phyloP scores from a whole-genome alignment of 2,797 vertebrate genomes.

The Tenualosa thibaudeaui region DNA sequence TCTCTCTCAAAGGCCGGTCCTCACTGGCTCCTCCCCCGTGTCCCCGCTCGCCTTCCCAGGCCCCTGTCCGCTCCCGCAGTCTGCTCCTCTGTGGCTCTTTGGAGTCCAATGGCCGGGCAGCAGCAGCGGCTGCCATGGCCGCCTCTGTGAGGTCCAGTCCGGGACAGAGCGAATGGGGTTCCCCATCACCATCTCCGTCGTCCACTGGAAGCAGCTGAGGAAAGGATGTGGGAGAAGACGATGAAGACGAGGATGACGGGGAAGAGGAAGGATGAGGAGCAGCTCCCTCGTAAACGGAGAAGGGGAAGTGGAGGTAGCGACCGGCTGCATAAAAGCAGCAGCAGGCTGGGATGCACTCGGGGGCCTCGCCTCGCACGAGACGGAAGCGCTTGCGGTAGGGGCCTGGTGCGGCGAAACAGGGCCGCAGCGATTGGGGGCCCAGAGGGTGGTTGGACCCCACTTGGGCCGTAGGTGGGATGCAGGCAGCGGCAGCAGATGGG shows the following conservation, averaged over 20 bases:
- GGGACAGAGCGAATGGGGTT: slow-evolving; percentile 54
- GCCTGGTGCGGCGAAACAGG: slow-evolving; percentile 67
- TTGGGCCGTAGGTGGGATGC: slow-evolving; percentile 43
- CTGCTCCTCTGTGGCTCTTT: slow-evolving; percentile 21
- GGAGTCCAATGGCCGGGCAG: slow-evolving; percentile 17
- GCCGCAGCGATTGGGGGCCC: slow-evolving; percentile 48
- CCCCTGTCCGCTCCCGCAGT: slow-evolving; percentile 25
- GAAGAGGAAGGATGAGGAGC: slow-evolving; percentile 58
- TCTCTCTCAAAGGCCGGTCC: slow-evolving; percentile 48
- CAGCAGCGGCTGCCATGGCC: not conserved
- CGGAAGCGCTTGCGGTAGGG: slow-evolving; percentile 88
- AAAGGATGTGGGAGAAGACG: slow-evolving; percentile 70
- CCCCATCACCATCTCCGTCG: slow-evolving; percentile 57
- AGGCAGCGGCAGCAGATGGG: not conserved
- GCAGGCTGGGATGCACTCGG: slow-evolving; percentile 84
- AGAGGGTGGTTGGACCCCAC: slow-evolving; percentile 43
- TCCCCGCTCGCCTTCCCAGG: slow-evolving; percentile 26
- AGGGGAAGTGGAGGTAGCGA: slow-evolving; percentile 88
- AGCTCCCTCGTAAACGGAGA: slow-evolving; percentile 79
- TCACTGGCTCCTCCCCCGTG: slow-evolving; percentile 6
- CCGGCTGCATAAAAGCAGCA: slow-evolving; percentile 88
- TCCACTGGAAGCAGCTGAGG: slow-evolving; percentile 71
- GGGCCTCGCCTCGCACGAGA: slow-evolving; percentile 73
- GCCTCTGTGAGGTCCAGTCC: slow-evolving; percentile 47
- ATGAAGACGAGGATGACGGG: slow-evolving; percentile 74